phyloP scores from a whole-genome alignment of 2,113 vertebrate species.

The Haliaeetus leucogaster region DNA sequence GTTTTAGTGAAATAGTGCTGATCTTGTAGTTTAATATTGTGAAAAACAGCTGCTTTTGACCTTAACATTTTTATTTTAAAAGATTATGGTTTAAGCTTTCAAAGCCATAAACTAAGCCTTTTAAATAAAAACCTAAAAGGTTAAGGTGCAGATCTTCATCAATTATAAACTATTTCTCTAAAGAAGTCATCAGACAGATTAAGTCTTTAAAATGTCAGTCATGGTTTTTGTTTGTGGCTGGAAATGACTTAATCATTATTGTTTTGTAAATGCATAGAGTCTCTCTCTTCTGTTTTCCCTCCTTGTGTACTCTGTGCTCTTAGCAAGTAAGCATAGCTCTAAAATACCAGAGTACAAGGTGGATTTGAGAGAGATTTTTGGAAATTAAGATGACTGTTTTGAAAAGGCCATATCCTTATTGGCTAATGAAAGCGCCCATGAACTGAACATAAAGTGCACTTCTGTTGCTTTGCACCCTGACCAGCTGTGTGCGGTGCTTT shows the following conservation, averaged over 20 bases:
- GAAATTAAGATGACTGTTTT: not conserved
- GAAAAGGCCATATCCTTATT: not conserved
- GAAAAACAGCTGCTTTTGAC: not conserved
- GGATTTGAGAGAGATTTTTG: not conserved
- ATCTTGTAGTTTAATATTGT: not conserved
- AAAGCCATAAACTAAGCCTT: not conserved
- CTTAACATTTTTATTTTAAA: not conserved
- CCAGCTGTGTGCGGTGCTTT: not conserved
- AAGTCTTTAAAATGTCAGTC: not conserved
- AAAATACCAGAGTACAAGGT: not conserved
- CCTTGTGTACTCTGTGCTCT: not conserved
- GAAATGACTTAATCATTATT: not conserved
- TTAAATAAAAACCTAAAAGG: conserved; percentile 1
- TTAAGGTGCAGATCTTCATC: not conserved
- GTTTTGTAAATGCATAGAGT: not conserved
- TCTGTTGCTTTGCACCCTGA: not conserved
- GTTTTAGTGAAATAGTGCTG: not conserved
- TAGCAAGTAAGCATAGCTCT: not conserved
- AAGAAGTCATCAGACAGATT: not conserved
- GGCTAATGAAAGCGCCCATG: not conserved
- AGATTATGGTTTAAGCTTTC: not conserved
- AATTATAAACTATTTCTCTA: not conserved
- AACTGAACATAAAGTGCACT: not conserved
- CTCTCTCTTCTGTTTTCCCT: not conserved
- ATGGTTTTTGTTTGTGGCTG: not conserved